Evolutionary conservation across 64 coral and sea anemone species (phyloP), one percentile per base, ranked within the genome.

Genomic region (Pocillopora verrucosa): DNA sequence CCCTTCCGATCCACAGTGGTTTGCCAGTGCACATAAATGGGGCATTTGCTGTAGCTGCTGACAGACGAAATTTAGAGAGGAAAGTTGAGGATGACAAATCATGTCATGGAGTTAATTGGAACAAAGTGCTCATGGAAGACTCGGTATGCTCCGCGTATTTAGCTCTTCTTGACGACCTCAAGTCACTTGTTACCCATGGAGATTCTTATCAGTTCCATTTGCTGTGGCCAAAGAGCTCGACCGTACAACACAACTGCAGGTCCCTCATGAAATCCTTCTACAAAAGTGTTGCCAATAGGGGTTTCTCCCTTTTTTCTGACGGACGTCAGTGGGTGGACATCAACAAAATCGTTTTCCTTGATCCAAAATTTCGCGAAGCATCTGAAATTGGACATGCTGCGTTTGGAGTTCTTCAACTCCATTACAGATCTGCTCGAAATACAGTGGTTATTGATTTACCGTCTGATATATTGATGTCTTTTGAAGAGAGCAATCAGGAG

Each of bases 21-120:
- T 82, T 96, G 59, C 87, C 87, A 25, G 58, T 96, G 57, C 94
- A 96, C 64, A 90, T 96, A 56, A 96, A 96, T 69, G 94, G 90
- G 60, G 80, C 80, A 0, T 96, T 96, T 81, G 94, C 90, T 30
- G 83, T 92, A 11, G 77, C 76, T 25, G 64, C 86, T 35, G 90
- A 76, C 69, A 92, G 94, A 75, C 88, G 90, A 35, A 64, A 89
- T 61, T 38, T 96, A 36, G 82, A 87, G 19, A 74, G 80, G 75
- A 78, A 64, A 60, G 85, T 88, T 1, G 87, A 92, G 65, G 94
- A 96, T 38, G 94, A 96, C 37, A 92, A 96, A 78, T 60, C 12
- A 61, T 58, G 79, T 13, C 24, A 74, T 77, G 93, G 93, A 70
- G 90, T 93, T 14, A 62, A 87, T 9, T 98, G 96, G 96, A 98